Base-by-base conservation (phyloP, 1,140 invertebrate species). In the Lerema accius region DNA sequence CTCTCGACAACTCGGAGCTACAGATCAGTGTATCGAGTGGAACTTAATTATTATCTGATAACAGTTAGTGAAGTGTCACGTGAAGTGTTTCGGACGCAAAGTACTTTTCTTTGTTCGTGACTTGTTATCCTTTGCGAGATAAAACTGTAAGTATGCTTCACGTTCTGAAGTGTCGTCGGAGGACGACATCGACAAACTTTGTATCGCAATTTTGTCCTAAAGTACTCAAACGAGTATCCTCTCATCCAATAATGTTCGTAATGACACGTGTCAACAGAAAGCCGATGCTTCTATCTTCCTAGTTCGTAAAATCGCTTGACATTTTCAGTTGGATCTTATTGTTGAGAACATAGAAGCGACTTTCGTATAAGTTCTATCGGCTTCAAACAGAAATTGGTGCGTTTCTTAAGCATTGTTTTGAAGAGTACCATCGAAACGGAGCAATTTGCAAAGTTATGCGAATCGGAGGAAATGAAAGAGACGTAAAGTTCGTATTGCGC, bases 21-120 rank as follows among this genome's bases (percentile, higher is more conserved):
- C 15, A 64, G 62, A 63, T 68, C 37, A 26, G 65, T 70, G 67
- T 61, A 17, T 9, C 39, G 61, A 71, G 67, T 73, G n/a, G n/a
- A n/a, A n/a, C n/a, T n/a, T n/a, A n/a, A n/a, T n/a, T n/a, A n/a
- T 66, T 64, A 63, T 69, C 64, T 67, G 68, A 56, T 67, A 69
- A 71, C 69, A 40, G 50, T 66, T 39, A 74, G 75, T 77, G 75
- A 67, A 63, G 75, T 74, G 73, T 67, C 67, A 71, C 58, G 66
- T 72, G 73, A 69, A 32, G 64, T 65, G 58, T 35, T 40, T 48
- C 15, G 15, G 26, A 16, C 40, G 53, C 15, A 28, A 58, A 64
- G 63, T 53, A 46, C 35, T 63, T 65, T 60, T 65, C 53, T 59
- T 69, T 63, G 65, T 62, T 65, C 50, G 17, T 11, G 40, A 53